phyloP scores from a whole-genome alignment of 2,797 vertebrate genomes.

The Malacoctenus gilli region DNA sequence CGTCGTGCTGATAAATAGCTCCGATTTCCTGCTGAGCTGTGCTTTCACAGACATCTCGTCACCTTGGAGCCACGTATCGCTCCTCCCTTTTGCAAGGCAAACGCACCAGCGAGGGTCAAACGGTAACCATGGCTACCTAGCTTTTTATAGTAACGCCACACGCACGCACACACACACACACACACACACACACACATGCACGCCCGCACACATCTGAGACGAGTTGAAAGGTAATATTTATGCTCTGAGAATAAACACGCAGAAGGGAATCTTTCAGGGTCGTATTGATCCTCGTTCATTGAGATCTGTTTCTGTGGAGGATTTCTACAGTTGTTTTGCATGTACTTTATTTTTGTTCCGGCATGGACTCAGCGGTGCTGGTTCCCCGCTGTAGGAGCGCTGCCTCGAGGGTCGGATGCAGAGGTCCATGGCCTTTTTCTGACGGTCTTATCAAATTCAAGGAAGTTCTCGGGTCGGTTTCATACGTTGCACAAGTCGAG shows the following conservation, averaged over 20 bases:
- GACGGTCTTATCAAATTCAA: too few species aligned
- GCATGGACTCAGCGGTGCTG: constrained; percentile 10
- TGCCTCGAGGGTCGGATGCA: not conserved
- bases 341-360: not conserved
- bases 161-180: too few species aligned
- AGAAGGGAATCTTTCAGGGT: constrained; percentile 6
- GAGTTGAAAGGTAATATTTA: constrained; percentile 26
- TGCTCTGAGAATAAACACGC: constrained; percentile 21
- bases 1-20: constrained; percentile 41
- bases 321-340: constrained; percentile 23
- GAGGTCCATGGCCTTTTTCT: not conserved
- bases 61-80: constrained; percentile 22
- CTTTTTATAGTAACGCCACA: constrained; percentile 23
- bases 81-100: constrained; percentile 35
- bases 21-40: constrained; percentile 47
- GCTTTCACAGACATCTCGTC: constrained; percentile 40
- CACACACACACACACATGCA: too few species aligned
- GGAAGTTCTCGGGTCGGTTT: too few species aligned
- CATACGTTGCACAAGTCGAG: too few species aligned
- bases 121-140: constrained; percentile 54
- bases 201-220: constrained; percentile 1
- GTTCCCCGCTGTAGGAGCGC: constrained; percentile 23
- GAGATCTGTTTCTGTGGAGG: constrained; percentile 4
- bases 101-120: constrained; percentile 31
- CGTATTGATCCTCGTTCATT: too few species aligned